phyloP scores from a whole-genome alignment of 2,888 invertebrate genomes.

The Drepana falcataria region DNA sequence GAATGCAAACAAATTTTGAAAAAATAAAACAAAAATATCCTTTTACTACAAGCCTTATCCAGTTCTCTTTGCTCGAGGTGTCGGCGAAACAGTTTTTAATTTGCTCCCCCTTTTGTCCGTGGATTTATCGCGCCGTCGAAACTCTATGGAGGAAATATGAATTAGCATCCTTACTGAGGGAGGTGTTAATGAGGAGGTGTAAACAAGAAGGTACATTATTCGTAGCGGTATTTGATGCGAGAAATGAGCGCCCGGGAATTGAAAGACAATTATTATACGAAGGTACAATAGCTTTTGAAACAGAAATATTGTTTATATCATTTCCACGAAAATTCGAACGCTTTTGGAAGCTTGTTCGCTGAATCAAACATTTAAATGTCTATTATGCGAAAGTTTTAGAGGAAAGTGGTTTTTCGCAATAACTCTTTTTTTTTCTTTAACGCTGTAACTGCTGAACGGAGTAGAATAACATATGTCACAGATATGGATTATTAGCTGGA shows the following conservation, averaged over 20 bases:
- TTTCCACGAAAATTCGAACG: background rate
- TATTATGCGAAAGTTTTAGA: too few relatives aligned
- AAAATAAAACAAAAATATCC: background rate
- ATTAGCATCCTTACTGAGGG: conserved; percentile 55
- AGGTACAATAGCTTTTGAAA: background rate
- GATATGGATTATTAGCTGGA: too few relatives aligned
- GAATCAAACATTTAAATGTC: too few relatives aligned
- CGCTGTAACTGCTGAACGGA: too few relatives aligned
- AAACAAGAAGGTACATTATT: conserved; percentile 22
- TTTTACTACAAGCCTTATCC: background rate
- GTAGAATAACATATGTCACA: too few relatives aligned
- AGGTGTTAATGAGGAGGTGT: conserved; percentile 48
- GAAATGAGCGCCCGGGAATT: background rate
- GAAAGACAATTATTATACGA: background rate
- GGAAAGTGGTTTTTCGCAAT: too few relatives aligned
- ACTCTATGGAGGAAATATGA: conserved; percentile 65
- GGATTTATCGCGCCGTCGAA: conserved; percentile 62
- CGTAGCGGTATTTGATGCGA: background rate
- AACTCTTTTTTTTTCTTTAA: too few relatives aligned
- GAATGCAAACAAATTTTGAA: too few relatives aligned
- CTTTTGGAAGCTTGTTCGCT: too few relatives aligned
- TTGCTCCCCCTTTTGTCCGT: conserved; percentile 63
- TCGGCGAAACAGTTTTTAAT: conserved; percentile 65
- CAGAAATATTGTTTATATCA: background rate
- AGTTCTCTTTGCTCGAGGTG: background rate